Conservation (phyloP, 2,113 vertebrate species). For the Aegithalos caudatus region DNA sequence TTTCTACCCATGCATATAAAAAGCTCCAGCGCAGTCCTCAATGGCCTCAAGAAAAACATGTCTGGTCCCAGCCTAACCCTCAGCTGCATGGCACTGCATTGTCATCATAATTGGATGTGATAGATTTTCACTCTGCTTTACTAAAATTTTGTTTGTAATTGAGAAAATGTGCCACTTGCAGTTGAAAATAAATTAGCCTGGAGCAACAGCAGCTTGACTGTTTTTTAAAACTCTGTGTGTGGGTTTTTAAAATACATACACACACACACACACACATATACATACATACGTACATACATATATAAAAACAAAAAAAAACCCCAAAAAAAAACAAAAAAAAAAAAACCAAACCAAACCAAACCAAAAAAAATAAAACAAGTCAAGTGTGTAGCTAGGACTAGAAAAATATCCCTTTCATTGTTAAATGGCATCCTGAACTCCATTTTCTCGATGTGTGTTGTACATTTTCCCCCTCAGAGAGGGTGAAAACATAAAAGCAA, state of each 20-base stretch:
- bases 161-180: conserved; percentile 33
- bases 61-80: neutral
- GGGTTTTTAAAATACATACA: neutral
- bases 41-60: neutral
- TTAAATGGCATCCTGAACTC: neutral
- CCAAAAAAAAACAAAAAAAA: neutral
- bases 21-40: neutral
- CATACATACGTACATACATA: too few species aligned
- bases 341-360: neutral
- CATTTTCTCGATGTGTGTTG: neutral
- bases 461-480: neutral
- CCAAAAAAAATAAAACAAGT: neutral
- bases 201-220: neutral
- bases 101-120: neutral
- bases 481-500: conserved; percentile 62
- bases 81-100: neutral
- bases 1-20: neutral
- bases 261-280: neutral
- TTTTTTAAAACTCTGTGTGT: neutral
- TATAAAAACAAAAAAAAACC: neutral
- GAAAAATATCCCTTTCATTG: conserved; percentile 31
- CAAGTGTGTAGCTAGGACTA: neutral
- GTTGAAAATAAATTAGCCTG: conserved; percentile 39
- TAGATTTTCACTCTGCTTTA: conserved; percentile 41
- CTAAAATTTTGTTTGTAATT: conserved; percentile 33